phyloP scores from a whole-genome alignment of 2,888 invertebrate species.

The Tiphia femorata region DNA sequence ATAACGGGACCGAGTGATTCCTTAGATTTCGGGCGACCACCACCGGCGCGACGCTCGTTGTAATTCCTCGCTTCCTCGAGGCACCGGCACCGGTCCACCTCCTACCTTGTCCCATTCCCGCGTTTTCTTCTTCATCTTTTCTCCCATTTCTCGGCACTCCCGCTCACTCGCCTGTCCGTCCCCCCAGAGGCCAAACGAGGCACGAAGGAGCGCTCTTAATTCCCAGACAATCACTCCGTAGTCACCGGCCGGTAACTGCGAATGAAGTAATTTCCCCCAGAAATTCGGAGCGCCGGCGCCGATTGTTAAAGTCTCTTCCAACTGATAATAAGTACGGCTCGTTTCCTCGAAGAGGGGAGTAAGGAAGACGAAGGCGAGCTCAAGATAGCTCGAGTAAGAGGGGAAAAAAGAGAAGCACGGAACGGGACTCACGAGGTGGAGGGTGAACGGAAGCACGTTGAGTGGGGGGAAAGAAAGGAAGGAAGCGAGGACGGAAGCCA shows the following conservation, averaged over 20 bases:
- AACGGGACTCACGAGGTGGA: too few species aligned
- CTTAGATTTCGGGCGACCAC: too few species aligned
- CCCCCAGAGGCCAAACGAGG: slow-evolving; percentile 5
- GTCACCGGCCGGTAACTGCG: background rate
- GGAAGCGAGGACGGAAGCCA: background rate
- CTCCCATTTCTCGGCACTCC: too few species aligned
- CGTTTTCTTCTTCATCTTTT: background rate
- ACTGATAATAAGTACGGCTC: slow-evolving; percentile 2
- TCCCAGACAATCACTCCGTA: slow-evolving; percentile 12
- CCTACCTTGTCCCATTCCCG: background rate
- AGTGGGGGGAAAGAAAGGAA: background rate
- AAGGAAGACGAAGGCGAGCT: too few species aligned
- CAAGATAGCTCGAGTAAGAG: too few species aligned
- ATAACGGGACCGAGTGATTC: too few species aligned
- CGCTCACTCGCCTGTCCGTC: too few species aligned
- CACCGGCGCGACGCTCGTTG: too few species aligned
- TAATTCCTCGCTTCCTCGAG: too few species aligned
- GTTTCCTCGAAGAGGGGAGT: background rate
- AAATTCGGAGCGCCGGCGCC: slow-evolving; percentile 9
- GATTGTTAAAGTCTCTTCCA: slow-evolving; percentile 15
- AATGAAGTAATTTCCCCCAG: slow-evolving; percentile 1
- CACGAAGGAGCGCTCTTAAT: slow-evolving; percentile 19
- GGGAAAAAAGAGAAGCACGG: background rate
- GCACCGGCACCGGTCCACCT: background rate
- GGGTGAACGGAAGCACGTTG: too few species aligned